Base-by-base conservation (phyloP, 2,797 vertebrate species). In the Pangasius djambal region DNA sequence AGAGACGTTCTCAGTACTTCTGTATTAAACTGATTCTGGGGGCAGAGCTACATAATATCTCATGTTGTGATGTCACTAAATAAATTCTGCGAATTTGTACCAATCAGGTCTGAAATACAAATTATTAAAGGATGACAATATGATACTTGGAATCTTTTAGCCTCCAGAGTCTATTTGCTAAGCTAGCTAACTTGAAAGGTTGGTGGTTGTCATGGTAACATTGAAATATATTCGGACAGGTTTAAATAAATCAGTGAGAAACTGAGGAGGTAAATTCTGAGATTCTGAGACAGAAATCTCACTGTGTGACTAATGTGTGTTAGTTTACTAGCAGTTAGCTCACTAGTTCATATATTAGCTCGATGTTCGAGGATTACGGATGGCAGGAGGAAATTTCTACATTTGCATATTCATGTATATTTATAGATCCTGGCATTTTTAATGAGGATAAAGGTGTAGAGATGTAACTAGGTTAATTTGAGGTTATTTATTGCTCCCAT, bases 391-490 rank as follows among this genome's bases (percentile, higher is more conserved):
- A 70, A 37, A 8, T 34, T 70, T 15, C 31, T 37, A 70, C 16
- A 70, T 70, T 70, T 18, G 67, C 67, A 70, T 70, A 37, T 70
- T 70, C 67, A 70, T 70, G 67, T 37, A 70, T 70, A 70, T 70
- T 70, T 70, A 37, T 70, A 70, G 31, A 70, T 70, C 16, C 67
- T 37, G 31, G 67, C 15, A 34, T 18, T 70, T 70, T 34, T 34
- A 37, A 34, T 70, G 15, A 70, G 31, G 67, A 18, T 70, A 37
- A 70, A 34, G 10, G 31, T 70, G 31, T 37, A 70, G 67, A 70
- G 31, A 34, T 70, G 31, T 37, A 18, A 37, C 15, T 70, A 34
- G 15, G 15, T 34, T 18, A 18, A 70, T 70, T 37, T 34, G 18
- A 37, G 67, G 6, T 70, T 70, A 70, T 37, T 18, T 31, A 31